These are phyloP conservation scores for Julus scanicus DNA, from an alignment of 2,888 invertebrate species.

Conservation along the genomic window DNA sequence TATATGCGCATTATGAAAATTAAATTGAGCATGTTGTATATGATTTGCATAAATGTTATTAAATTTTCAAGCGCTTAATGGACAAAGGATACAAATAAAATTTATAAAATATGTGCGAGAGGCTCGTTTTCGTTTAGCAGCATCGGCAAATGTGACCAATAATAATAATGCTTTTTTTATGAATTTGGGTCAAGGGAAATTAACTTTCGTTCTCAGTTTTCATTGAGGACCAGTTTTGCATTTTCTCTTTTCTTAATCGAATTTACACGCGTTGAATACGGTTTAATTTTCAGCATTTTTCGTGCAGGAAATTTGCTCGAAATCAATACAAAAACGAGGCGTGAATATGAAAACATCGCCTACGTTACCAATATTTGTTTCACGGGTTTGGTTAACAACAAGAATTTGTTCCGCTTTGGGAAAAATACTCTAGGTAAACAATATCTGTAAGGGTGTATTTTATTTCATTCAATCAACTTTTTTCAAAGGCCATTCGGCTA, in stretches of 20 bases:
- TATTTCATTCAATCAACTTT: background rate
- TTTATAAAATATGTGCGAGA: background rate
- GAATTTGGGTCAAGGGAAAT: slow-evolving; percentile 36
- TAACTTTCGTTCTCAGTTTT: slow-evolving; percentile 20
- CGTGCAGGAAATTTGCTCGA: background rate
- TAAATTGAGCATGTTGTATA: background rate
- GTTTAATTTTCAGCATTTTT: background rate
- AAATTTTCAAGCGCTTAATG: background rate
- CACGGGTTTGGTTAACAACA: background rate
- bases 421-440: too few species aligned
- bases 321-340: background rate
- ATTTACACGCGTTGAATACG: background rate
- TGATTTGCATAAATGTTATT: slow-evolving; percentile 19
- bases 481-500: too few species aligned
- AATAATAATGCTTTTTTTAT: background rate
- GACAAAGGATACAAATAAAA: background rate
- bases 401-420: background rate
- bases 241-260: background rate
- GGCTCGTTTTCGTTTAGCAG: background rate
- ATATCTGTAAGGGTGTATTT: too few species aligned
- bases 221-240: background rate
- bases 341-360: background rate
- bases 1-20: background rate
- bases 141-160: background rate
- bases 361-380: too few species aligned